Evolutionary conservation across 2,113 vertebrate species (phyloP).

Genomic region (Psilopsiagon aymara): DNA sequence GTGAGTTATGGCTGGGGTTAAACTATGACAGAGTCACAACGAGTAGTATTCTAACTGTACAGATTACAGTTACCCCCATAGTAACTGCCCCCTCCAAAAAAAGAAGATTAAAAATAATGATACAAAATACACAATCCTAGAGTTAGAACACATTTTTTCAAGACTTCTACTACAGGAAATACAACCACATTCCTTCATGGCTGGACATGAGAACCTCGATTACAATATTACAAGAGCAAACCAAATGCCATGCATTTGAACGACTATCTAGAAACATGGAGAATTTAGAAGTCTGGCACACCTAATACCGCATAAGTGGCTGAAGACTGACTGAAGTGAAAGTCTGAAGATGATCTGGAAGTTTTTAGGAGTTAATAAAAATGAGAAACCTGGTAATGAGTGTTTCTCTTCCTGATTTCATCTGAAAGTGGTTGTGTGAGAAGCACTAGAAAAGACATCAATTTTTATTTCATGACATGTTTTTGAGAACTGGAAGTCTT

Average conservation of each 20-base stretch:
- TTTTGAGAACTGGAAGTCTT: neutral
- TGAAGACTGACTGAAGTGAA: neutral
- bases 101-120: neutral
- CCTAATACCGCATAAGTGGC: neutral
- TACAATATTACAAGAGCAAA: neutral
- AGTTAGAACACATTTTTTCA: neutral
- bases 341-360: neutral
- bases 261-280: neutral
- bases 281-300: neutral
- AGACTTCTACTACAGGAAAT: neutral
- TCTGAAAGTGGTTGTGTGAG: neutral
- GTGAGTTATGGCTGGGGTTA: no score
- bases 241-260: neutral
- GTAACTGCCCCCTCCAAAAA: neutral
- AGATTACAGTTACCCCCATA: neutral
- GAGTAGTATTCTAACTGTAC: neutral
- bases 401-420: neutral
- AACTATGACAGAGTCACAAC: neutral
- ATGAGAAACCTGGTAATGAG: neutral
- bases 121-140: neutral
- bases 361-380: neutral
- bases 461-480: neutral
- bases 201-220: neutral
- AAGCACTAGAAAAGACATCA: neutral
- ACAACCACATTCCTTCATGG: neutral